Percentiles rank a stretch among this genome's conserved stretches.
phyloP scores from a whole-genome alignment of 2,797 vertebrate species.

The Trachops cirrhosus region DNA sequence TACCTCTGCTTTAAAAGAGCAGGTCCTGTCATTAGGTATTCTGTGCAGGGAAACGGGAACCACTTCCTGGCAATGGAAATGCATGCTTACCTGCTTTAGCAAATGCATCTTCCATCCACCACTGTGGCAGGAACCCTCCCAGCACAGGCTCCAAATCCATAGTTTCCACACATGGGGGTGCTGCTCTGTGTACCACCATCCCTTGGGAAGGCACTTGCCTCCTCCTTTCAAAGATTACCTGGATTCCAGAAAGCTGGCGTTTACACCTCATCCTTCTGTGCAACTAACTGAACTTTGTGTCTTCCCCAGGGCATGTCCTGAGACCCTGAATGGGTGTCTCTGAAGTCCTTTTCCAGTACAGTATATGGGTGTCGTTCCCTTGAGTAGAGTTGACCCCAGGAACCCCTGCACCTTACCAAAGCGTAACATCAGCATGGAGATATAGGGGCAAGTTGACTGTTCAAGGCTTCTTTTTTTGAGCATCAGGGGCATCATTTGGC shows the following conservation, averaged over 20 bases:
- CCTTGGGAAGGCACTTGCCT: background rate
- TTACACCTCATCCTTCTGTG: background rate
- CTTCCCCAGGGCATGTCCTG: background rate
- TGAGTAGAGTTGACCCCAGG: background rate
- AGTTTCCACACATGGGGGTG: fast-evolving
- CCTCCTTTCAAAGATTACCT: background rate
- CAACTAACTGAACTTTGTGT: background rate
- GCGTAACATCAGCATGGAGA: background rate
- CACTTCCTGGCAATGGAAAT: background rate
- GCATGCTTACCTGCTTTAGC: background rate
- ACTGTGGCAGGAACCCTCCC: background rate
- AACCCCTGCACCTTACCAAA: background rate
- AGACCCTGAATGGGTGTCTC: background rate
- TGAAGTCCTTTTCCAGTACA: background rate
- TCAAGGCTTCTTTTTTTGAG: background rate
- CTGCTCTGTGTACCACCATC: background rate
- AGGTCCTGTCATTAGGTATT: background rate
- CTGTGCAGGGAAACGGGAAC: background rate
- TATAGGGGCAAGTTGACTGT: background rate
- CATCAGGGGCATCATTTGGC: background rate
- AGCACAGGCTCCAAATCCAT: background rate
- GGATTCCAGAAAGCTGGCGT: background rate
- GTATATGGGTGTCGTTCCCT: background rate
- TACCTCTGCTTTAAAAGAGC: background rate
- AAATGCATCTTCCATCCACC: background rate